These are phyloP conservation scores for Cantharis rustica DNA, from an alignment of 2,888 invertebrate species.

Conservation along the genomic window DNA sequence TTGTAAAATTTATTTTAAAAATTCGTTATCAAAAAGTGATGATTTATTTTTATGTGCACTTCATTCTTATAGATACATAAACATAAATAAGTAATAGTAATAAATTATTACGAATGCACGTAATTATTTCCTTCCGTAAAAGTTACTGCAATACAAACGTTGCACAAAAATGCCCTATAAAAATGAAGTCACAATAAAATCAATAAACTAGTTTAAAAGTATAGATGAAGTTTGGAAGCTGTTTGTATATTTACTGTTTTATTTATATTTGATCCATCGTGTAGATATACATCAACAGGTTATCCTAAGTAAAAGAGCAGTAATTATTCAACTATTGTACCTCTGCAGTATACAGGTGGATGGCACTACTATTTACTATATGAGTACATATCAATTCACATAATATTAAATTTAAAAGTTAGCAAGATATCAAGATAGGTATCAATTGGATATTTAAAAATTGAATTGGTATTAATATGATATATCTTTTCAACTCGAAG, in stretches of 20 bases:
- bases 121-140: neutral
- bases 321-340: too few relatives aligned
- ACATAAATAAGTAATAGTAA: neutral
- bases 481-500: neutral
- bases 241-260: neutral
- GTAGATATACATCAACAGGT: neutral
- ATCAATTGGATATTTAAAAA: neutral
- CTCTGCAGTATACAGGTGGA: too few relatives aligned
- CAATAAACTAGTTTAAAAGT: neutral
- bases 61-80: neutral
- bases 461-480: neutral
- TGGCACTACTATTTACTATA: too few relatives aligned
- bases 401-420: too few relatives aligned
- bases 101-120: too few relatives aligned
- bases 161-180: neutral
- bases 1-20: too few relatives aligned
- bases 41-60: neutral
- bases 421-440: too few relatives aligned
- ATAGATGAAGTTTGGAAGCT: neutral
- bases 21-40: too few relatives aligned
- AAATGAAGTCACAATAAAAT: neutral
- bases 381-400: too few relatives aligned
- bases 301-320: too few relatives aligned
- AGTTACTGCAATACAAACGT: neutral
- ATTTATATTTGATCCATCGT: neutral